phyloP scores from a whole-genome alignment of 2,888 invertebrate genomes.

The Serripes groenlandicus region DNA sequence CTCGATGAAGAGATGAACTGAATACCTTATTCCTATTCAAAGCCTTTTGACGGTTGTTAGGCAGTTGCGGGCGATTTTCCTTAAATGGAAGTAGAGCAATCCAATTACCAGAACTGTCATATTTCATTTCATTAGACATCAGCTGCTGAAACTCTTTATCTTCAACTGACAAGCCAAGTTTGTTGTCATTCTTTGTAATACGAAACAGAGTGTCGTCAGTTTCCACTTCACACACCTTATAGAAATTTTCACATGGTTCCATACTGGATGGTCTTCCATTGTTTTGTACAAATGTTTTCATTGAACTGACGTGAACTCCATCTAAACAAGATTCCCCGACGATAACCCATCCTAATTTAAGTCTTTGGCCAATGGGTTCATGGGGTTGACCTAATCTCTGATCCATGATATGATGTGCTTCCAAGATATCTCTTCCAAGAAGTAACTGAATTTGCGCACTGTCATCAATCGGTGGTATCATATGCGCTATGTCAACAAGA shows the following conservation, averaged over 20 bases:
- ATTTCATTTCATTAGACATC: constrained; percentile 39
- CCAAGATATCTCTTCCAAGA: constrained; percentile 16
- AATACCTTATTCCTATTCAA: background rate
- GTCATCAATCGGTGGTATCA: constrained; percentile 1
- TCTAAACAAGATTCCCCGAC: constrained; percentile 41
- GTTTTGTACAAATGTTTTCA: constrained; percentile 31
- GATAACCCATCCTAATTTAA: constrained; percentile 35
- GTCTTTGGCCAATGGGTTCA: constrained; percentile 29
- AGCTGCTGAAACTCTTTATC: constrained; percentile 34
- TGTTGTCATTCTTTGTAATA: constrained; percentile 34
- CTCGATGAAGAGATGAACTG: background rate
- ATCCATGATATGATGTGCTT: constrained; percentile 28
- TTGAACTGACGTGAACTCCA: constrained; percentile 22
- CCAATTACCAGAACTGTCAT: constrained; percentile 27
- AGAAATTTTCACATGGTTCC: constrained; percentile 26
- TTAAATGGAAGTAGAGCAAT: constrained; percentile 49
- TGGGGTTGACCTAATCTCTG: constrained; percentile 1
- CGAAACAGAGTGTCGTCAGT: constrained; percentile 18
- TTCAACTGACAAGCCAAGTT: constrained; percentile 34
- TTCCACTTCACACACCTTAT: too few relatives aligned
- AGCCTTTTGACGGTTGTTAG: constrained; percentile 45
- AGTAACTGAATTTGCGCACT: constrained; percentile 19
- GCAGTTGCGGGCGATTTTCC: constrained; percentile 1
- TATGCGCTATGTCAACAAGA: background rate
- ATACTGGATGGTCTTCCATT: constrained; percentile 24